A percentile compares a stretch with the other conserved stretches of the same genome.
phyloP scores from a whole-genome alignment of 2,888 invertebrate species.

The Platerodrilus igneus region DNA sequence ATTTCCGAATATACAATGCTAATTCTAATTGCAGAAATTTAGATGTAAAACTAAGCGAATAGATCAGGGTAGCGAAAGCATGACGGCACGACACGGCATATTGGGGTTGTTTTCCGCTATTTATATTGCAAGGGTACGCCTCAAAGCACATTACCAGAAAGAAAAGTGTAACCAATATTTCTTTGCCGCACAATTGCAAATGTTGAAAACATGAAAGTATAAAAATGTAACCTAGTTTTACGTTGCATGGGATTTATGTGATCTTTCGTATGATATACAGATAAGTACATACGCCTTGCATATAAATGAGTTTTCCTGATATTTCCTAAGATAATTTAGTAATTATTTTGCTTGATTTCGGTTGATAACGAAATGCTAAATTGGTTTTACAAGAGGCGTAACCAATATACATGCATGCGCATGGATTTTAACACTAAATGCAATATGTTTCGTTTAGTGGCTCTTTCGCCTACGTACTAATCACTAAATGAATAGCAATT shows the following conservation, averaged over 20 bases:
- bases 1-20: slow-evolving; percentile 29
- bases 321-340: slow-evolving; percentile 43
- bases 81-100: too few species aligned
- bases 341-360: slow-evolving; percentile 45
- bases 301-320: slow-evolving; percentile 37
- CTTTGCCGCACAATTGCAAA: too few species aligned
- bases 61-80: too few species aligned
- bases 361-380: slow-evolving; percentile 36
- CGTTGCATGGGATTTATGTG: too few species aligned
- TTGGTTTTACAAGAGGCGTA: slow-evolving; percentile 34
- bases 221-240: too few species aligned
- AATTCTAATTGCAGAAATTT: slow-evolving; percentile 28
- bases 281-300: slow-evolving; percentile 28
- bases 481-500: too few species aligned
- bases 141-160: too few species aligned
- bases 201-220: too few species aligned
- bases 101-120: too few species aligned
- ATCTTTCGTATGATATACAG: too few species aligned
- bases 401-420: slow-evolving; percentile 23
- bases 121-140: too few species aligned
- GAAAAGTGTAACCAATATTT: too few species aligned
- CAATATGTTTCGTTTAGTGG: not conserved
- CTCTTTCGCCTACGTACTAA: not conserved
- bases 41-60: slow-evolving; percentile 27
- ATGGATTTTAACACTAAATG: slow-evolving; percentile 16